Evolutionary conservation across 2,888 invertebrate genomes (phyloP), one percentile per base, ranked within the genome.

Genomic region (Aphelenchoides bicaudatus): DNA sequence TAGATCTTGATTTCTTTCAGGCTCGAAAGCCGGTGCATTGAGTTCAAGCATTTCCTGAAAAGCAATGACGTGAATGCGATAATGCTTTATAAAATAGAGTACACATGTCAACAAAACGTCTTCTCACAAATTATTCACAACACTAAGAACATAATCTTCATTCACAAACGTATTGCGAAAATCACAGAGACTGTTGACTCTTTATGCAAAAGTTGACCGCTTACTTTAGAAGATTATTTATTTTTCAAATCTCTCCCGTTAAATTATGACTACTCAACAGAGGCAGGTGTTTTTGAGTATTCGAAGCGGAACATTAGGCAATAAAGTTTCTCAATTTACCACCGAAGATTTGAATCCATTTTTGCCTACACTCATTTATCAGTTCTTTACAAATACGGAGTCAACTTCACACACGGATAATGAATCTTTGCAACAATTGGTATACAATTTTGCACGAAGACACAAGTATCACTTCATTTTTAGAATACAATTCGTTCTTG

Each of bases 311-410:
- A 19, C 38, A 2, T 21, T 51, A 6, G 31, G n/a, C 10, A 27
- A 51, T 10, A 16, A n/a, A 39, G 8, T 34, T 2, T 10, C 37
- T 37, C 16, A 27, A 21, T 34, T 51, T 19, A 16, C 16, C 13
- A 19, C 31, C 13, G 34, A 51, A 16, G 52, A 51, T 8, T 28
- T 51, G 16, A 21, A 28, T 1, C 52, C 52, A 16, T 51, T 51
- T 19, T 39, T 51, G 10, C 52, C 52, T 23, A 13, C 39, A 10
- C 37, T 51, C 19, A 51, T 51, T 37, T 51, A 51, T 29, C 31
- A 39, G 19, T 38, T 39, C 25, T 30, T 51, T 19, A 19, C 28
- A 1, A 38, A 37, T 6, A 25, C 13, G 25, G 10, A 13, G 13
- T 27, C 16, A n/a, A 27, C 10, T 16, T 2, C 43, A 16, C 13